phyloP scores from a whole-genome alignment of 2,888 invertebrate species.

The Apamea anceps region DNA sequence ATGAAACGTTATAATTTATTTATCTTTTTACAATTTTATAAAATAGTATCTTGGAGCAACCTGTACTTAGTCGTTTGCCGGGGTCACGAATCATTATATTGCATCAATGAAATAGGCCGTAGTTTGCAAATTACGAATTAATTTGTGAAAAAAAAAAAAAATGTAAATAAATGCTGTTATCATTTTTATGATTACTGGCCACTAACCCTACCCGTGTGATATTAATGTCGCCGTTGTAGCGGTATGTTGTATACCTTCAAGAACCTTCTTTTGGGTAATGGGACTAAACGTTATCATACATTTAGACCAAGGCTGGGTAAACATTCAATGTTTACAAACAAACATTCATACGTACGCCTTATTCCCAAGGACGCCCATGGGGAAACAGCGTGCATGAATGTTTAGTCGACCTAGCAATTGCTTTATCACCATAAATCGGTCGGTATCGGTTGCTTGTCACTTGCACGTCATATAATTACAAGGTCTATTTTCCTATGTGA shows the following conservation, averaged over 20 bases:
- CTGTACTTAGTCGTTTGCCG: too few species aligned
- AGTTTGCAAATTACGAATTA: too few species aligned
- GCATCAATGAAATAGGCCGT: too few species aligned
- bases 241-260: not conserved
- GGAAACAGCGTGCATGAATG: not conserved
- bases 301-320: slow-evolving; percentile 7
- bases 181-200: too few species aligned
- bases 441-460: not conserved
- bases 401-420: not conserved
- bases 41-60: too few species aligned
- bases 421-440: not conserved
- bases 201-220: too few species aligned
- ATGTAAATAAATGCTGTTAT: too few species aligned
- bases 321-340: slow-evolving; percentile 14
- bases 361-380: slow-evolving; percentile 4
- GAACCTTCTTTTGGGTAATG: not conserved
- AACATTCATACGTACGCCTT: not conserved
- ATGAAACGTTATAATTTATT: too few species aligned
- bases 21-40: too few species aligned
- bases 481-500: not conserved
- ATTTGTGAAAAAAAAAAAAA: too few species aligned
- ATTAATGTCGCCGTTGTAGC: too few species aligned
- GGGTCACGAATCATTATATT: too few species aligned
- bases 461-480: not conserved
- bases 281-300: slow-evolving; percentile 9